phyloP scores from a whole-genome alignment of 2,888 invertebrate species.

The Melanostoma mellinum region DNA sequence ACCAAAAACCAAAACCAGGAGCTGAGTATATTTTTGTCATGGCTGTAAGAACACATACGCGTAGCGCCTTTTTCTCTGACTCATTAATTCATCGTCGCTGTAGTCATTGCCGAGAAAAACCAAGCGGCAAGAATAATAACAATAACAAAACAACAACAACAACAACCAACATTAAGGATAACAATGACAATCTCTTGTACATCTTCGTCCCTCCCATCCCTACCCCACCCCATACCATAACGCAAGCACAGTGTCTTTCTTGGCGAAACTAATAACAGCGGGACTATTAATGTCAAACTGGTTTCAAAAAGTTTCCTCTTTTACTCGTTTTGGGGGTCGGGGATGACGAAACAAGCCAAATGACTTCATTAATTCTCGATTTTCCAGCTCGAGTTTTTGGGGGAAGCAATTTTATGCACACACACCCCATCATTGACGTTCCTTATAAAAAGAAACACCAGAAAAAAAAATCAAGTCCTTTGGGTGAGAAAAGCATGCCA shows the following conservation, averaged over 20 bases:
- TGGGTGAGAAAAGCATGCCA: conserved; percentile 57
- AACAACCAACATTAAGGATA: conserved; percentile 71
- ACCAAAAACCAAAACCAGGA: conserved; percentile 18
- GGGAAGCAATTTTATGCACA: conserved; percentile 71
- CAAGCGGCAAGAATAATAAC: conserved; percentile 52
- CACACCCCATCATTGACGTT: conserved; percentile 62
- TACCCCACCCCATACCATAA: neutral
- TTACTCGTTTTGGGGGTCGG: conserved; percentile 40
- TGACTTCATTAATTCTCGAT: conserved; percentile 81
- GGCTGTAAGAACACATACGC: conserved; percentile 59
- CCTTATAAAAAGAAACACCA: conserved; percentile 12
- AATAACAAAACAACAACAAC: conserved; percentile 49
- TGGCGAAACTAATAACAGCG: conserved; percentile 73
- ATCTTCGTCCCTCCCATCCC: conserved; percentile 11
- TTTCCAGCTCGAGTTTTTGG: conserved; percentile 69
- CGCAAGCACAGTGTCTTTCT: conserved; percentile 36
- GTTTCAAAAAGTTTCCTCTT: conserved; percentile 71
- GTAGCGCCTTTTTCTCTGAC: conserved; percentile 53
- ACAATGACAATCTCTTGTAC: conserved; percentile 72
- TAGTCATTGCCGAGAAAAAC: conserved; percentile 34
- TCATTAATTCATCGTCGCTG: conserved; percentile 70
- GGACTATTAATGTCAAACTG: conserved; percentile 73
- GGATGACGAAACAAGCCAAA: conserved; percentile 77
- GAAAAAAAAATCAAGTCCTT: conserved; percentile 19
- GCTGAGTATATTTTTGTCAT: conserved; percentile 67